Base-by-base conservation (phyloP, 2,888 invertebrate species). In the Rhagophthalmus giganteus region DNA sequence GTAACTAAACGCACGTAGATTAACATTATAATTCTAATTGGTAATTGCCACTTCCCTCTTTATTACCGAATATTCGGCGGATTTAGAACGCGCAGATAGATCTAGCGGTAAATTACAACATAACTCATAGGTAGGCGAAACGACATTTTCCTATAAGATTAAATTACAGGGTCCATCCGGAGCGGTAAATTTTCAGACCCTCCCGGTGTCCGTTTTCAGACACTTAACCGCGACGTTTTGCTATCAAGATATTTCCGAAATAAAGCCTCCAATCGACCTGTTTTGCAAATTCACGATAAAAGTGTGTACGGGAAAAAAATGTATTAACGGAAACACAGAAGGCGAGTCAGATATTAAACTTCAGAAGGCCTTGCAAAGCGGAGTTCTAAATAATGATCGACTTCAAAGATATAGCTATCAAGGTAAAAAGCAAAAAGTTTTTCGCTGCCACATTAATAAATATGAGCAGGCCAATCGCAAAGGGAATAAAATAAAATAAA, bases 131-230 rank as follows among this genome's bases (percentile, higher is more conserved):
- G 20, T 11, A 40, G 40, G 40, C 16, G 40, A 31, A 16, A 30
- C 40, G 31, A 40, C 40, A 40, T 40, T 40, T 40, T 40, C 40
- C 40, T 40, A 30, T 40, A 28, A 30, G 40, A 30, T 40, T 40
- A 40, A 40, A 40, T 40, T 40, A 40, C 40, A 20, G 11, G 30
- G 40, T 20, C 40, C 40, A 30, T 40, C 40, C 40, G 28, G 40
- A 40, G 40, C 31, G 28, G 40, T 40, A 40, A 40, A 40, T 40
- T 30, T 40, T 27, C 11, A 38, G 14, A 28, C 40, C 40, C 40
- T 30, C 12, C 9, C 7, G 31, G 38, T 28, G 11, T 30, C 20
- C 30, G 30, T 14, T 31, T 27, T 28, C 40, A 28, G 10, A 13
- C 38, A 28, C 9, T 30, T 30, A 30, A 8, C 12, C 30, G 11